Evolutionary conservation across 2,797 vertebrate genomes (phyloP), one percentile per base, ranked within the genome.

Genomic region (Avahi laniger): DNA sequence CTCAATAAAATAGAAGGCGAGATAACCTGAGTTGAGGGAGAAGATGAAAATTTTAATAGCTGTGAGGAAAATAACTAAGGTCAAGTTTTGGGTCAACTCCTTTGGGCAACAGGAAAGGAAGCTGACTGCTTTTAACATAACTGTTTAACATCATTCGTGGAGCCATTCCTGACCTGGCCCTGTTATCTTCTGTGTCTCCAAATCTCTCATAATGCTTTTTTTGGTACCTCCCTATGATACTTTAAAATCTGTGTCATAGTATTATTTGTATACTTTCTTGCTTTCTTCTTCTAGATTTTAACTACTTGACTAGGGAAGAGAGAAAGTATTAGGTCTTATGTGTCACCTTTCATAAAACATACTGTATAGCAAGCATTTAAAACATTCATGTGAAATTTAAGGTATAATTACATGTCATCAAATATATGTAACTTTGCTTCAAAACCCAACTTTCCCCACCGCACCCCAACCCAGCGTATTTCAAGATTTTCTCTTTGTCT

Each of bases 331-430:
- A 38, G 2, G 7, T 50, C 61, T 85, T 85, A 82, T n/a, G 35
- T 54, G 76, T 92, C 10, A 92, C n/a, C 46, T 91, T 96, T 70
- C 61, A 61, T 48, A 72, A 95, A 52, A 61, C 18, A 92, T 24
- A 22, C 24, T 30, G 52, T 17, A 79, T 8, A 70, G 11, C 15
- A 87, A 67, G 24, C 26, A 91, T 92, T 93, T 89, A 87, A 93
- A 94, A 95, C 30, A 87, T 17, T 20, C 52, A 78, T 52, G 12
- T 33, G 88, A 89, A 93, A 54, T 10, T 75, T 35, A 33, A 78
- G 26, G 24, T 48, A 67, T 70, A 63, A 46, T 48, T 52, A 81
- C 7, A 33, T n/a, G 35, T 28, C 54, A 46, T 26, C 43, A 79
- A 85, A 28, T 26, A 90, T 33, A 28, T 48, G 11, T 33, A 54